Percentiles rank a stretch among this genome's conserved stretches.
Conservation (phyloP, 2,888 invertebrate species). For the Tupiocoris notatus region DNA sequence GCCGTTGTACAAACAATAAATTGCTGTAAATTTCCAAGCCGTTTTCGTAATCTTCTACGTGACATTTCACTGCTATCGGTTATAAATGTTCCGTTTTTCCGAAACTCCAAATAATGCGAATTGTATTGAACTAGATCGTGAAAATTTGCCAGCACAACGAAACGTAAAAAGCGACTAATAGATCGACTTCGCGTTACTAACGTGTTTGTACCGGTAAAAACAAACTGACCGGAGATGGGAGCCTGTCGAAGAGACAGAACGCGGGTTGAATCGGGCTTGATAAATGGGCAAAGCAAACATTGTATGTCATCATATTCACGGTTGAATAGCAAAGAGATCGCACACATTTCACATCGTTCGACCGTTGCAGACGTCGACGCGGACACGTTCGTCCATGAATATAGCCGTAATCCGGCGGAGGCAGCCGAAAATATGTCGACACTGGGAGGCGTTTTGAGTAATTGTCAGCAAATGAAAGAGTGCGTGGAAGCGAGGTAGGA, state of each 20-base stretch:
- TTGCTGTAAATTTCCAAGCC: too few relatives aligned
- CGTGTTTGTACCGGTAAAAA: background rate
- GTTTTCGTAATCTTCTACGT: too few relatives aligned
- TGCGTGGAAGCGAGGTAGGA: background rate
- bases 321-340: slow-evolving; percentile 16
- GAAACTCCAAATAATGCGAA: too few relatives aligned
- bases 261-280: background rate
- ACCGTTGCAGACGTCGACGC: too few relatives aligned
- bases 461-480: background rate
- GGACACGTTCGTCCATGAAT: too few relatives aligned
- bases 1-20: too few relatives aligned
- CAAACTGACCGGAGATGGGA: background rate
- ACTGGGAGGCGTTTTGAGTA: background rate
- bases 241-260: background rate
- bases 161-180: too few relatives aligned
- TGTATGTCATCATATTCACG: slow-evolving; percentile 38
- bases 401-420: background rate
- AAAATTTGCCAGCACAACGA: too few relatives aligned
- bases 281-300: slow-evolving; percentile 25
- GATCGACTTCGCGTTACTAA: too few relatives aligned
- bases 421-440: background rate
- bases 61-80: too few relatives aligned
- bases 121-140: too few relatives aligned
- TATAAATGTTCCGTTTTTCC: too few relatives aligned
- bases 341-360: background rate